These are phyloP conservation scores for Setipinna tenuifilis DNA, from an alignment of 2,797 vertebrate genomes.

Conservation along the genomic window DNA sequence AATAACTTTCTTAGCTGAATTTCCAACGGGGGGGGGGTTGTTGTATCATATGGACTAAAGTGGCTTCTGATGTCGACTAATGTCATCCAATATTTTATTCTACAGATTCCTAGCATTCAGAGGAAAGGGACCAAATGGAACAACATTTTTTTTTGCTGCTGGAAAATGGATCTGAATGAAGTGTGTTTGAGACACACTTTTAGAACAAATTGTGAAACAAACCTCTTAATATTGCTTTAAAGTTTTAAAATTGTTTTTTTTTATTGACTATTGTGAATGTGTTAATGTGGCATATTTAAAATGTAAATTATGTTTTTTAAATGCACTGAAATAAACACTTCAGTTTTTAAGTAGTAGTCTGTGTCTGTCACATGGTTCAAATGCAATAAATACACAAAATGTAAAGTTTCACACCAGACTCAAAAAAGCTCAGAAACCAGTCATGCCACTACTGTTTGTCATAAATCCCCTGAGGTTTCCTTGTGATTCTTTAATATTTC, in stretches of 20 bases:
- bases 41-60: no score
- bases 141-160: not conserved
- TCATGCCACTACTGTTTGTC: not conserved
- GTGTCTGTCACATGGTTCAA: not conserved
- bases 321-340: slow-evolving; percentile 4
- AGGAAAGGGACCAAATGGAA: not conserved
- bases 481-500: not conserved
- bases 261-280: not conserved
- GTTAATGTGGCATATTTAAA: slow-evolving; percentile 5
- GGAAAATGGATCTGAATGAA: not conserved
- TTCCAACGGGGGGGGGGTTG: no score
- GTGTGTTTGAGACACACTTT: slow-evolving; percentile 4
- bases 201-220: not conserved
- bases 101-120: slow-evolving; percentile 21
- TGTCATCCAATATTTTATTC: not conserved
- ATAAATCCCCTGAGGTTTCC: not conserved
- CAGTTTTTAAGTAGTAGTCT: not conserved
- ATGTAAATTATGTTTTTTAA: slow-evolving; percentile 18
- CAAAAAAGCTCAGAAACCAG: no score
- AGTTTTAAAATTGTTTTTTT: not conserved
- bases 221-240: not conserved
- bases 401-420: no score
- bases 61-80: not conserved
- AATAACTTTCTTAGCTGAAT: not conserved
- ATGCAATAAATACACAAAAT: no score